phyloP scores from a whole-genome alignment of 1,140 invertebrate species.

The Saxidomus purpurata region DNA sequence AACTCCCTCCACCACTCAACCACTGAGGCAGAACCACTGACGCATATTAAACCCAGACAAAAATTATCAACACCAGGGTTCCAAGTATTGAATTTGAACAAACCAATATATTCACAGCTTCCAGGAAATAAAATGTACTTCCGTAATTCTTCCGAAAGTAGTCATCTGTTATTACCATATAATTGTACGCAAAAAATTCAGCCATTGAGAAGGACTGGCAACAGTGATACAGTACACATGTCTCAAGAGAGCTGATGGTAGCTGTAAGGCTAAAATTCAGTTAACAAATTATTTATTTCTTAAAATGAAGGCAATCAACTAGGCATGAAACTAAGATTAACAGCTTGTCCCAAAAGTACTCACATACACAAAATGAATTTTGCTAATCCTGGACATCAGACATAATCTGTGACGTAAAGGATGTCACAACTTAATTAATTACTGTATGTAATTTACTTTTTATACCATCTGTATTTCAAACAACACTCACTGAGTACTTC shows the following conservation, averaged over 20 bases:
- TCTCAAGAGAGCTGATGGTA: not conserved
- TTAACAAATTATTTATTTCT: slow-evolving; percentile 1
- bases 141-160: no score
- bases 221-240: not conserved
- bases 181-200: no score
- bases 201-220: no score
- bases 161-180: no score
- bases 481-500: no score
- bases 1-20: no score
- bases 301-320: slow-evolving; percentile 18
- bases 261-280: not conserved
- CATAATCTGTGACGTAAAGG: not conserved
- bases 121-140: no score
- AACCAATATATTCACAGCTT: no score
- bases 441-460: not conserved
- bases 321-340: slow-evolving; percentile 40
- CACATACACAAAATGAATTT: not conserved
- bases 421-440: slow-evolving; percentile 22
- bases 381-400: not conserved
- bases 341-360: not conserved
- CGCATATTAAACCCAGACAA: no score
- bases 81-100: no score
- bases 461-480: not conserved
- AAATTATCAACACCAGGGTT: no score
- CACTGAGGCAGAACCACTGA: no score